phyloP scores from a whole-genome alignment of 2,797 vertebrate genomes.

The Heterohyrax brucei region DNA sequence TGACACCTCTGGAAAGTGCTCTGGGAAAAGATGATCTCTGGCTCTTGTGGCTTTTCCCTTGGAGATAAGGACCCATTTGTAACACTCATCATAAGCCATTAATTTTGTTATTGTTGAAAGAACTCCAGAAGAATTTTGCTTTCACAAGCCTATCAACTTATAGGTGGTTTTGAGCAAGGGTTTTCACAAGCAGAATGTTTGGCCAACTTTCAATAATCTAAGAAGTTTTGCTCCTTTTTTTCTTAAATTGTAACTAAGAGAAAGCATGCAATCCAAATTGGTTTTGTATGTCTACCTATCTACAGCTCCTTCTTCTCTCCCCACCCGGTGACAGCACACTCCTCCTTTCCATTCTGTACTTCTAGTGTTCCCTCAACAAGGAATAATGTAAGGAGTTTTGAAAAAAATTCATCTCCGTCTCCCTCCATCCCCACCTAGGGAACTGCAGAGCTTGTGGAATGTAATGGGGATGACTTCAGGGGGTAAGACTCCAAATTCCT shows the following conservation, averaged over 20 bases:
- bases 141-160: conserved; percentile 34
- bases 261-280: too few relatives aligned
- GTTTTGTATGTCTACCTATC: too few relatives aligned
- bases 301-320: too few relatives aligned
- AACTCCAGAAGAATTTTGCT: not conserved
- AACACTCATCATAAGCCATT: conserved; percentile 8
- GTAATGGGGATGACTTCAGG: not conserved
- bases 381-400: not conserved
- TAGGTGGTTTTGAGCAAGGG: conserved; percentile 42
- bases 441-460: not conserved
- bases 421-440: not conserved
- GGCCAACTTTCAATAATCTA: not conserved
- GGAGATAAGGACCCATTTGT: conserved; percentile 58
- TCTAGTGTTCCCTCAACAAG: too few relatives aligned
- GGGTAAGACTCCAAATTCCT: not conserved
- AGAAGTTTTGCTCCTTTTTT: not conserved
- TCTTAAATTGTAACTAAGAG: too few relatives aligned
- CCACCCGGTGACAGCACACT: too few relatives aligned
- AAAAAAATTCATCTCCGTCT: not conserved
- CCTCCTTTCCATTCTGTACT: too few relatives aligned
- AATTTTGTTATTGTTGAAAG: conserved; percentile 50
- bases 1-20: conserved; percentile 23
- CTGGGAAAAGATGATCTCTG: conserved; percentile 24
- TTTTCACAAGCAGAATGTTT: conserved; percentile 4
- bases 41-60: conserved; percentile 27